Percentiles rank a stretch among this genome's conserved stretches.
These are phyloP conservation scores for Pharmacophagus antenor DNA, from an alignment of 2,888 invertebrate genomes.

Conservation along the genomic window DNA sequence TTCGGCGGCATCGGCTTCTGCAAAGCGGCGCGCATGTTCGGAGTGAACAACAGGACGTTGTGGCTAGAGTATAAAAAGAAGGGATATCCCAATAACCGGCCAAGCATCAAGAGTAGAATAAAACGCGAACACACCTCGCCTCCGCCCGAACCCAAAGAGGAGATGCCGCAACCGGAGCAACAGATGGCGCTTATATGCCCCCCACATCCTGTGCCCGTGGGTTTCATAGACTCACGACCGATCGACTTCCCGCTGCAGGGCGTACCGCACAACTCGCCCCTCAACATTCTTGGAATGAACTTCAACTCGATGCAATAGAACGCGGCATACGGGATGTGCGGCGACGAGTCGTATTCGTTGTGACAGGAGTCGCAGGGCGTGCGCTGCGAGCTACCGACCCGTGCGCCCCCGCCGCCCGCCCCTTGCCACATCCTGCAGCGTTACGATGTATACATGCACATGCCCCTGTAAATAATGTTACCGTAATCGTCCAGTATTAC, in stretches of 20 bases:
- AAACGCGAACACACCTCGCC: constrained; percentile 85
- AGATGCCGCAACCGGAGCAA: constrained; percentile 51
- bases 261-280: constrained; percentile 82
- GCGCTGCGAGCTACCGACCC: constrained; percentile 34
- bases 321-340: constrained; percentile 62
- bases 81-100: constrained; percentile 89
- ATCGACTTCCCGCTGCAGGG: constrained; percentile 85
- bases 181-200: constrained; percentile 82
- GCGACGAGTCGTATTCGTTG: constrained; percentile 57
- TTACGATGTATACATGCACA: constrained; percentile 51
- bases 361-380: constrained; percentile 67
- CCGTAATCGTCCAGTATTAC: constrained; percentile 42
- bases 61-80: constrained; percentile 93
- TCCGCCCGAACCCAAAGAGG: constrained; percentile 78
- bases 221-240: constrained; percentile 86
- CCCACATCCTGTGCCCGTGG: constrained; percentile 84
- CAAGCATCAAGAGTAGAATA: constrained; percentile 88
- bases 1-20: constrained; percentile 92
- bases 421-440: constrained; percentile 38
- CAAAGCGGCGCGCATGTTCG: constrained; percentile 91
- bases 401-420: constrained; percentile 37
- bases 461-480: constrained; percentile 52
- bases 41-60: constrained; percentile 91
- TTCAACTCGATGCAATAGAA: constrained; percentile 88
- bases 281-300: constrained; percentile 88